phyloP scores from a whole-genome alignment of 1,140 invertebrate species.

The Teleopsis dalmanni region DNA sequence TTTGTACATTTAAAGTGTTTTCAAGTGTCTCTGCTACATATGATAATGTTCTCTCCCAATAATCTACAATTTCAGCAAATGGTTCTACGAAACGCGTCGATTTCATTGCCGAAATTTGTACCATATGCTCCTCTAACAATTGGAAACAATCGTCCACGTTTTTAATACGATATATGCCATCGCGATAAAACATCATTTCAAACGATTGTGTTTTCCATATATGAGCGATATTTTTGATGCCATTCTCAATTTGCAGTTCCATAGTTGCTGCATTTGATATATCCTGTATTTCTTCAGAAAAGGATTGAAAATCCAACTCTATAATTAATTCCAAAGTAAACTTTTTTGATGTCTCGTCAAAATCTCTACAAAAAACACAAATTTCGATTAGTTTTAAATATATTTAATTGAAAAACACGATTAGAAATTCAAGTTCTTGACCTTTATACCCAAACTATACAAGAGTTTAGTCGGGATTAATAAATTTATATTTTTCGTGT shows the following conservation, averaged over 20 bases:
- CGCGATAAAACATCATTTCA: constrained; percentile 63
- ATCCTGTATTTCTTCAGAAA: constrained; percentile 69
- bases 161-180: constrained; percentile 56
- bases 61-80: constrained; percentile 69
- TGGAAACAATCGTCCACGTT: constrained; percentile 65
- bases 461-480: too few species aligned
- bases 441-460: too few species aligned
- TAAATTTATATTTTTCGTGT: too few species aligned
- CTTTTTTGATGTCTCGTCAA: constrained; percentile 65
- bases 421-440: too few species aligned
- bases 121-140: constrained; percentile 64
- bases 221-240: constrained; percentile 59
- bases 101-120: constrained; percentile 73
- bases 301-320: constrained; percentile 68
- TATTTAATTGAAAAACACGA: too few species aligned
- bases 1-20: constrained; percentile 65
- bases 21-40: constrained; percentile 72
- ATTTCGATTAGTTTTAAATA: too few species aligned
- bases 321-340: constrained; percentile 76
- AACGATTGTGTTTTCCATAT: constrained; percentile 63
- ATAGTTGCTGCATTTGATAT: constrained; percentile 76
- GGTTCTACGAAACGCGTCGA: constrained; percentile 78
- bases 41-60: constrained; percentile 74
- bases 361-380: too few species aligned
- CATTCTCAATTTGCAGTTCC: constrained; percentile 75